Conservation (phyloP, 1,140 invertebrate species). For the Coptotermes formosanus region DNA sequence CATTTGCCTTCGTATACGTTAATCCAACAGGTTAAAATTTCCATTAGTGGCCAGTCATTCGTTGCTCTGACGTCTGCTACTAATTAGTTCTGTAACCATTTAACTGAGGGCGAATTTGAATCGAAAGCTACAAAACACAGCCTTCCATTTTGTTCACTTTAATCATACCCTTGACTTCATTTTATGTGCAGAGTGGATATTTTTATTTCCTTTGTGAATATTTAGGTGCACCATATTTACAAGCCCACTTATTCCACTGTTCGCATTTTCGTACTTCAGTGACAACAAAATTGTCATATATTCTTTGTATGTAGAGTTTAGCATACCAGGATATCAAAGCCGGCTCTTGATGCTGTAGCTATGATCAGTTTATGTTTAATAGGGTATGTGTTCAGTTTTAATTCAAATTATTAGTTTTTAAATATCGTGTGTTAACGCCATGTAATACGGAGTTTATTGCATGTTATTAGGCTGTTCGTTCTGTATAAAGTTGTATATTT, state of each 20-base stretch:
- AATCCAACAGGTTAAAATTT: background rate
- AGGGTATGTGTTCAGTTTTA: too few species aligned
- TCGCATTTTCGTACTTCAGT: background rate
- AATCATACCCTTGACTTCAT: background rate
- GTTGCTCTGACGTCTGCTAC: background rate
- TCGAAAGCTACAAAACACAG: background rate
- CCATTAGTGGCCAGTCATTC: background rate
- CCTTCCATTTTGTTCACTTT: background rate
- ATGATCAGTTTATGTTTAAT: too few species aligned
- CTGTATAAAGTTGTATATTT: too few species aligned
- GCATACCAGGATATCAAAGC: too few species aligned
- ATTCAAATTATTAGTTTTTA: too few species aligned
- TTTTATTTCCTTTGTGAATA: slow-evolving; percentile 1
- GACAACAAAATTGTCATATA: background rate
- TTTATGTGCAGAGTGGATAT: background rate
- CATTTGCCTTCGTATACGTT: background rate
- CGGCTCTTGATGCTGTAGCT: too few species aligned
- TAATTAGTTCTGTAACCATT: background rate
- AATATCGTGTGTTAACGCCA: too few species aligned
- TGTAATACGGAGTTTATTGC: too few species aligned
- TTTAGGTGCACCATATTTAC: background rate
- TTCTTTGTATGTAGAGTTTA: background rate
- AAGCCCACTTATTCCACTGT: background rate
- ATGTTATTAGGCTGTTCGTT: too few species aligned
- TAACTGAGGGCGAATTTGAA: background rate